These are phyloP conservation scores for Sialis lutaria DNA, from an alignment of 2,888 invertebrate species.

Conservation along the genomic window DNA sequence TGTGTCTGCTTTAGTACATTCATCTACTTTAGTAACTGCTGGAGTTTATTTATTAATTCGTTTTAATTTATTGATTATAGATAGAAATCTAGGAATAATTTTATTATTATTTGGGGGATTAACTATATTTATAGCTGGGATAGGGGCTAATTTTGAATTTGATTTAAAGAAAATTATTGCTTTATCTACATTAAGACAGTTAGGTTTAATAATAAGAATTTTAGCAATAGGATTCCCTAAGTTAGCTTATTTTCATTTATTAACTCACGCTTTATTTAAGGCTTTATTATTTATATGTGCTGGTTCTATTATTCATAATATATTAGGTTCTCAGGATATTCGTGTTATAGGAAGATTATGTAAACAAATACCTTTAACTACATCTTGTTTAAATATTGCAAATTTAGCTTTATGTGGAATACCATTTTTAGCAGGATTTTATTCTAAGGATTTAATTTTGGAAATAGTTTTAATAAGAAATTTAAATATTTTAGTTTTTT, in stretches of 20 bases:
- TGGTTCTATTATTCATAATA: slow-evolving; percentile 47
- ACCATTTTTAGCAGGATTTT: slow-evolving; percentile 47
- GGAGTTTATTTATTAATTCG: slow-evolving; percentile 56
- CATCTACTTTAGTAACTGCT: slow-evolving; percentile 62
- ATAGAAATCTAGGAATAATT: slow-evolving; percentile 25
- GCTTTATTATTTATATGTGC: slow-evolving; percentile 57
- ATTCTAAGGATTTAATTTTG: slow-evolving; percentile 45
- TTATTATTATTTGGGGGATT: slow-evolving; percentile 38
- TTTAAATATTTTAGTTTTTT: slow-evolving; percentile 34
- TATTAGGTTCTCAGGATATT: slow-evolving; percentile 47
- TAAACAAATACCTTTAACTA: slow-evolving; percentile 31
- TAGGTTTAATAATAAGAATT: slow-evolving; percentile 54
- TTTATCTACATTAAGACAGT: slow-evolving; percentile 55
- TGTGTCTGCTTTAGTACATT: slow-evolving; percentile 60
- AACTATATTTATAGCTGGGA: slow-evolving; percentile 41
- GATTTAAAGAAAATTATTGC: slow-evolving; percentile 69
- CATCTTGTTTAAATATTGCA: slow-evolving; percentile 35
- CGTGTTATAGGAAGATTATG: slow-evolving; percentile 36
- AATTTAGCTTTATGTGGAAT: slow-evolving; percentile 43
- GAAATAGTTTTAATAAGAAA: slow-evolving; percentile 32
- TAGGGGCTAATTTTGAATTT: slow-evolving; percentile 43
- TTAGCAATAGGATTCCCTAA: slow-evolving; percentile 33
- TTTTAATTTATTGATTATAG: slow-evolving; percentile 33
- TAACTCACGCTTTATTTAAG: slow-evolving; percentile 60
- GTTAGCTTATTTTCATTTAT: slow-evolving; percentile 52